These are phyloP conservation scores for Choristoneura rosaceana DNA, from an alignment of 2,888 invertebrate species.

Conservation along the genomic window DNA sequence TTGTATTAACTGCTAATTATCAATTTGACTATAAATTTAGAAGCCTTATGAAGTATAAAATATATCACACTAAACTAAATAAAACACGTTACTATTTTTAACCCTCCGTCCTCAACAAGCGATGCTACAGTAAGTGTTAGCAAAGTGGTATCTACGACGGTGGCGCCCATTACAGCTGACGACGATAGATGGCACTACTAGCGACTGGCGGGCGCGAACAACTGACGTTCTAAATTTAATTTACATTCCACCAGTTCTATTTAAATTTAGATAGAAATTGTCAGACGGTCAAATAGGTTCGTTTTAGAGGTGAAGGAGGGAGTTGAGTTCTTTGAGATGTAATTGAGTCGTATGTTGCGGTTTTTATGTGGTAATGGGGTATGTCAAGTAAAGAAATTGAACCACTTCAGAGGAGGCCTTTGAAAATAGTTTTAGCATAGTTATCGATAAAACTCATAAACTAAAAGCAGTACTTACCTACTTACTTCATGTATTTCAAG, in stretches of 20 bases:
- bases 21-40: too few relatives aligned
- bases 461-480: too few relatives aligned
- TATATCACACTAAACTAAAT: too few relatives aligned
- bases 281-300: background rate
- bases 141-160: constrained; percentile 30
- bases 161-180: constrained; percentile 19
- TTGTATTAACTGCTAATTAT: too few relatives aligned
- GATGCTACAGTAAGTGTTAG: constrained; percentile 20
- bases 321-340: background rate
- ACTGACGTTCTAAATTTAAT: constrained; percentile 28
- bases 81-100: background rate
- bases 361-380: too few relatives aligned
- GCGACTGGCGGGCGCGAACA: background rate
- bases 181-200: constrained; percentile 25
- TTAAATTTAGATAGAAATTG: constrained; percentile 14
- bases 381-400: too few relatives aligned
- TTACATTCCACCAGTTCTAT: constrained; percentile 24
- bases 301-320: background rate
- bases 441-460: too few relatives aligned
- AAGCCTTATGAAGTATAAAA: too few relatives aligned
- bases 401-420: too few relatives aligned
- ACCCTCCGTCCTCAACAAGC: constrained; percentile 6
- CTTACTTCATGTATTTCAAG: too few relatives aligned
- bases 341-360: background rate
- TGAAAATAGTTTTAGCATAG: too few relatives aligned